Evolutionary conservation across 1,140 invertebrate genomes (phyloP).

Genomic region (Ctenoplectra terminalis): DNA sequence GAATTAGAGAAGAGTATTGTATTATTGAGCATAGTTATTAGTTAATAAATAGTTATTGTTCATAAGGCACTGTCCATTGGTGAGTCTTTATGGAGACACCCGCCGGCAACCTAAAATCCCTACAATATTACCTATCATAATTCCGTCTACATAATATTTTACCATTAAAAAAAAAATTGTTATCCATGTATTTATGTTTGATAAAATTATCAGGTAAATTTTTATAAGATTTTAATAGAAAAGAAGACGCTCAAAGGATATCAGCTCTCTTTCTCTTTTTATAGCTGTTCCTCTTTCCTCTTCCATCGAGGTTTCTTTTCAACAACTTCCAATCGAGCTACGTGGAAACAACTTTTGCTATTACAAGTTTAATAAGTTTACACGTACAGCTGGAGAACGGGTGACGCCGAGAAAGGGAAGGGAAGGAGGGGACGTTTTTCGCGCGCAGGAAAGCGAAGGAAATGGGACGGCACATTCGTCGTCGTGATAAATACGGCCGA

Average conservation of each 20-base stretch:
- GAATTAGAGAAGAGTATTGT: too few relatives aligned
- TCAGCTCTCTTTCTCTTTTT: background rate
- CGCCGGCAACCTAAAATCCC: too few relatives aligned
- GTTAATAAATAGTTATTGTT: too few relatives aligned
- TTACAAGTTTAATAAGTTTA: slow-evolving; percentile 82
- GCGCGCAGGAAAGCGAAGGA: slow-evolving; percentile 25
- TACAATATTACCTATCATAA: too few relatives aligned
- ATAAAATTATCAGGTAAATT: background rate
- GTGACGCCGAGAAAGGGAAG: background rate
- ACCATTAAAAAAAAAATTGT: too few relatives aligned
- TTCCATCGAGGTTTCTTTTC: slow-evolving; percentile 24
- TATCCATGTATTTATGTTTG: too few relatives aligned
- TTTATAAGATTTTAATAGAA: background rate
- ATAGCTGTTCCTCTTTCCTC: background rate
- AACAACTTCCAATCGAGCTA: slow-evolving; percentile 28
- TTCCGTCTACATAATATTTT: too few relatives aligned
- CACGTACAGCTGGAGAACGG: slow-evolving; percentile 57
- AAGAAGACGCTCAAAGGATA: background rate
- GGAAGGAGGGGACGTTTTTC: slow-evolving; percentile 19
- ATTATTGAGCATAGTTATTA: too few relatives aligned
- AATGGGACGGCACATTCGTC: slow-evolving; percentile 52
- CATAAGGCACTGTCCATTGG: too few relatives aligned
- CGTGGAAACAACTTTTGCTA: slow-evolving; percentile 77
- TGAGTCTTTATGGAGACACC: too few relatives aligned
- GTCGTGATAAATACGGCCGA: slow-evolving; percentile 50